Evolutionary conservation across 1,140 invertebrate species (phyloP), one percentile per base, ranked within the genome.

Genomic region (Hormaphis cornu): DNA sequence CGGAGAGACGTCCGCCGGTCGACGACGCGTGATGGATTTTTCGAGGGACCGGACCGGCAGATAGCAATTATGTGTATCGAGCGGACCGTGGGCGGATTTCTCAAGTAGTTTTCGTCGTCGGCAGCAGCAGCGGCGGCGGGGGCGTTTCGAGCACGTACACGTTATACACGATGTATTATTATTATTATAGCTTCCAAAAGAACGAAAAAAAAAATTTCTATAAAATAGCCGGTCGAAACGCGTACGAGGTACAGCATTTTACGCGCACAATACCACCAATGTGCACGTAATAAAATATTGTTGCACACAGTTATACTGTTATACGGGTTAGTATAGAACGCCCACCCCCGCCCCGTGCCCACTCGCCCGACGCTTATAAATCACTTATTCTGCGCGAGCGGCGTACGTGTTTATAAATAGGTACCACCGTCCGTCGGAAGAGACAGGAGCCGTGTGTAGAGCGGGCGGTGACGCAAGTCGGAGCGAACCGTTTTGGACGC

Each of bases 81-180:
- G n/a, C 40, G 18, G 59, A 22, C 61, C 61, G 61, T 66, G 61
- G 61, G 61, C 61, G 61, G 61, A 66, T 66, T 66, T 66, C 30
- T 66, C 61, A 35, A 66, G 61, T 66, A 66, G 61, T 66, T 20
- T 66, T 66, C 61, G 61, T 2, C 61, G 24, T n/a, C 46, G 46
- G 46, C 46, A 20, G 59, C 59, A 24, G 26, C 59, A 30, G 42
- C 59, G 59, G 59, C 37, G 59, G 61, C 61, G 61, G 30, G 44
- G 61, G 61, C 61, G 61, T 66, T 66, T 20, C 61, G 35, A 18
- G 12, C 28, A 63, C 33, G 30, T 24, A 24, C 9, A 14, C 14
- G 20, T 2, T 4, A 9, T 6, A 22, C 9, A 37, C 26, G 52
- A 6, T 20, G 22, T 22, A 5, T 9, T 9, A 9, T 33, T 40